Conservation (phyloP, 2,888 invertebrate genomes). For the Stenotaenia linearis region DNA sequence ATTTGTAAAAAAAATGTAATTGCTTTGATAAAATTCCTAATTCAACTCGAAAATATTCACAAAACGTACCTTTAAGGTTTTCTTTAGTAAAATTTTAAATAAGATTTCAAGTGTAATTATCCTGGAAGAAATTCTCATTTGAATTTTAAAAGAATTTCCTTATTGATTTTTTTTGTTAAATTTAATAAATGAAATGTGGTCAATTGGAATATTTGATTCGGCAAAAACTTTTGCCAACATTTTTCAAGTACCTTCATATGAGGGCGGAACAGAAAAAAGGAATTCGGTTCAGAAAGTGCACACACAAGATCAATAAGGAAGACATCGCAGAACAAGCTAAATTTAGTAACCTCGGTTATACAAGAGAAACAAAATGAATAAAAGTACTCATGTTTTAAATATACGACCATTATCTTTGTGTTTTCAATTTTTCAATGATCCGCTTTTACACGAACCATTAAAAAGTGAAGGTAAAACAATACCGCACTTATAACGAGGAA, state of each 20-base stretch:
- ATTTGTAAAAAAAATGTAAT: not conserved
- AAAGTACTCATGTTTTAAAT: not conserved
- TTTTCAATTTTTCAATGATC: not conserved
- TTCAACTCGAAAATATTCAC: not conserved
- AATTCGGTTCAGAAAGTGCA: not conserved
- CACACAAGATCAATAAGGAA: constrained; percentile 14
- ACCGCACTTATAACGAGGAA: not conserved
- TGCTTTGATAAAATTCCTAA: not conserved
- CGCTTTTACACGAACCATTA: not conserved
- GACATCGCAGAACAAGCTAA: not conserved
- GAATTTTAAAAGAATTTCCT: no score
- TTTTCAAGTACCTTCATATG: not conserved
- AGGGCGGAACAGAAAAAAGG: not conserved
- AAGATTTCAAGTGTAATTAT: not conserved
- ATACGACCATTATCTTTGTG: not conserved
- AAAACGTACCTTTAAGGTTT: not conserved
- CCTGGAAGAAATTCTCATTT: not conserved
- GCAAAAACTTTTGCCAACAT: not conserved
- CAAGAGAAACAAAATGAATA: not conserved
- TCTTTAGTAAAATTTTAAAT: not conserved
- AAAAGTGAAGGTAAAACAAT: not conserved
- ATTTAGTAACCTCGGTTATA: constrained; percentile 8
- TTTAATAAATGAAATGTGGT: not conserved
- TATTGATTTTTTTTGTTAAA: not conserved
- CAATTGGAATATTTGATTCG: not conserved